These are phyloP conservation scores for Pseudocheirus occidentalis DNA, from an alignment of 2,797 vertebrate genomes.

Conservation along the genomic window DNA sequence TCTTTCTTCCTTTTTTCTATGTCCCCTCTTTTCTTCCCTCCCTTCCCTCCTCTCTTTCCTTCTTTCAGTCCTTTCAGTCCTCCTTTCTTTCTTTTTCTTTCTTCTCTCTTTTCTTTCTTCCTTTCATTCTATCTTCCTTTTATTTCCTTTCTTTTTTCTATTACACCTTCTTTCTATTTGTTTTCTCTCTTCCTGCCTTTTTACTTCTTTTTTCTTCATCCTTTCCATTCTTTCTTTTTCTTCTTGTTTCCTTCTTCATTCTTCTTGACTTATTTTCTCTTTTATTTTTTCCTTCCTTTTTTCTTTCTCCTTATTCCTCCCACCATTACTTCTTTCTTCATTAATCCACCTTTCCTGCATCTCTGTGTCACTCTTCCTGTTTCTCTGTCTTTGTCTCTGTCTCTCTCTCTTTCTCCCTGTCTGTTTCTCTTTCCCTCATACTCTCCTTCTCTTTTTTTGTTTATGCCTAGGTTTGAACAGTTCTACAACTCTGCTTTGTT, in stretches of 20 bases:
- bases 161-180: background rate
- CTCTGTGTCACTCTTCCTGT: background rate
- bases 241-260: background rate
- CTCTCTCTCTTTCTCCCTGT: background rate
- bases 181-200: background rate
- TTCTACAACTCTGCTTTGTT: constrained; percentile 15
- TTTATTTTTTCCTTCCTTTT: background rate
- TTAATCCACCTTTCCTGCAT: background rate
- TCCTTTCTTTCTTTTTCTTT: background rate
- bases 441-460: constrained; percentile 34
- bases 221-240: background rate
- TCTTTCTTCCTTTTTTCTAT: no score
- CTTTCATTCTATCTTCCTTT: background rate
- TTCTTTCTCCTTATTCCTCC: background rate
- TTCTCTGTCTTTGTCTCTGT: background rate
- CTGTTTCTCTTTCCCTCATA: background rate
- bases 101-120: background rate
- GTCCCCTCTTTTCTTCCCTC: no score
- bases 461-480: background rate
- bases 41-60: background rate
- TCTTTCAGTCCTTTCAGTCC: background rate
- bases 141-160: background rate
- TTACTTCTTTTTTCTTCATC: background rate
- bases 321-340: background rate
- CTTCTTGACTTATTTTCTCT: background rate